Percentiles rank a stretch among this genome's conserved stretches.
Evolutionary conservation across 2,797 vertebrate species (phyloP).

Genomic region (Nyctalus aviator): DNA sequence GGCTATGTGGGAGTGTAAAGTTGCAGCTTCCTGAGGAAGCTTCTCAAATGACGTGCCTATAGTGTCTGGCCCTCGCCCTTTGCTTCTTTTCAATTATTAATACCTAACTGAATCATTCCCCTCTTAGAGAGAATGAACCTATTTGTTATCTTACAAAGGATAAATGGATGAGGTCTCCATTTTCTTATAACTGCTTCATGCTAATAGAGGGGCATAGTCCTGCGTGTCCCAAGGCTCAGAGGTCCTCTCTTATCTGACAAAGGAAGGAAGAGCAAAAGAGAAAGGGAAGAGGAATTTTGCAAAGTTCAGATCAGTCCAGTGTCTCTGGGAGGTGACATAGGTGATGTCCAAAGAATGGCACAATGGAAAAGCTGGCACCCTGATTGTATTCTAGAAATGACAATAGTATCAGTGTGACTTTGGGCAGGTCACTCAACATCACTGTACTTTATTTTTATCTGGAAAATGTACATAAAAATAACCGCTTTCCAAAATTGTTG

Average conservation of each 20-base stretch:
- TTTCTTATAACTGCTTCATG: background rate
- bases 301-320: background rate
- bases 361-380: background rate
- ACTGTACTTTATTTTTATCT: background rate
- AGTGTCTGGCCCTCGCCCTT: background rate
- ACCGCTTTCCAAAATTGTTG: background rate
- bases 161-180: background rate
- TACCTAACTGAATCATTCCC: background rate
- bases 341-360: background rate
- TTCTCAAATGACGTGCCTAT: background rate
- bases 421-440: background rate
- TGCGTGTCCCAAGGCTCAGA: background rate
- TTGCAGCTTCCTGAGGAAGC: background rate
- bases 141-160: background rate
- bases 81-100: background rate
- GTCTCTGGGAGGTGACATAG: background rate
- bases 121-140: background rate
- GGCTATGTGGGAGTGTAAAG: background rate
- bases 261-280: background rate
- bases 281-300: background rate
- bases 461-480: background rate
- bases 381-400: background rate
- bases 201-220: background rate
- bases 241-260: background rate
- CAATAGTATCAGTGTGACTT: background rate